These are phyloP conservation scores for Brachionus plicatilis DNA, from an alignment of 1,140 invertebrate genomes.

Conservation along the genomic window DNA sequence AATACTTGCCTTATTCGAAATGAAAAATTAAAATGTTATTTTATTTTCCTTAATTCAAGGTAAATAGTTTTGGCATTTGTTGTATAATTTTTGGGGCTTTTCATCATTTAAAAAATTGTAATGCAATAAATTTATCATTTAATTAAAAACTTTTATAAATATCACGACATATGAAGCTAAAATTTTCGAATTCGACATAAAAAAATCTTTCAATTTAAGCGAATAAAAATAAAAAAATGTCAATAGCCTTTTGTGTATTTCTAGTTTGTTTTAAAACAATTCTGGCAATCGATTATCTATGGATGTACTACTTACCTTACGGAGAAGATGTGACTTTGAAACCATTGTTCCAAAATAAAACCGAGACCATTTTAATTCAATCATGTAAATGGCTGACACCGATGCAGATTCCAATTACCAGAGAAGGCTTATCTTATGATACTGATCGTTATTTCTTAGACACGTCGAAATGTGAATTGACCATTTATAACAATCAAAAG, in stretches of 20 bases:
- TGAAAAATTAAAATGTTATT: no score
- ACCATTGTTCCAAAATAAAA: conserved; percentile 20
- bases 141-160: neutral
- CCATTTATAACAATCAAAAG: conserved; percentile 22
- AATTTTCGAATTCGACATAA: neutral
- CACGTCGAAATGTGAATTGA: neutral
- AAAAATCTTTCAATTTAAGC: neutral
- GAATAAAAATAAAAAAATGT: neutral
- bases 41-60: neutral
- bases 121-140: neutral
- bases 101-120: neutral
- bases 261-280: neutral
- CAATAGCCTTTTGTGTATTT: neutral
- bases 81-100: neutral
- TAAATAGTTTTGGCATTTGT: neutral
- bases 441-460: neutral
- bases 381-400: conserved; percentile 24
- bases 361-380: neutral
- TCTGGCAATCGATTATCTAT: neutral
- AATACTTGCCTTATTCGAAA: no score
- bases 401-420: neutral
- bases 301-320: conserved; percentile 33
- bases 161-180: neutral
- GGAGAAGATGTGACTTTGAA: conserved; percentile 14
- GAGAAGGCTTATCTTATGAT: neutral